These are phyloP conservation scores for Pachycephala philippinensis DNA, from an alignment of 2,113 vertebrate genomes.

Conservation along the genomic window DNA sequence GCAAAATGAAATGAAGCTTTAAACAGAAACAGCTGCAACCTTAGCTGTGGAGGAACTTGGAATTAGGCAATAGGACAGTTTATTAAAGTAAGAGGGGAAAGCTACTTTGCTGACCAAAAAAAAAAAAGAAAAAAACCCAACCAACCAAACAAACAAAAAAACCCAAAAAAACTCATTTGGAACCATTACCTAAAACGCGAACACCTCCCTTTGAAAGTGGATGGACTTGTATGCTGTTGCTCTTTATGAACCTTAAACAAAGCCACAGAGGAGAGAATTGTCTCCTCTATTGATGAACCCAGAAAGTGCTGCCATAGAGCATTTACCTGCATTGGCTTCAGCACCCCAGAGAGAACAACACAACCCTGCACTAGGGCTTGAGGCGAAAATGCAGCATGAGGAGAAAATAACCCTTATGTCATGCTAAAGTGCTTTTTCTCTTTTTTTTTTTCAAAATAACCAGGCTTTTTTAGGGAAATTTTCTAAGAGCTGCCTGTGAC, in stretches of 20 bases:
- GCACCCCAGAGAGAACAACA: neutral
- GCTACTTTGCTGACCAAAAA: neutral
- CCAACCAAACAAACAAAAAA: too few species aligned
- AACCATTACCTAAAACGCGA: neutral
- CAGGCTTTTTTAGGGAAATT: neutral
- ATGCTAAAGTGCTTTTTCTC: fast-evolving
- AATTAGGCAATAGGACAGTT: neutral
- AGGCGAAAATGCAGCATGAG: neutral
- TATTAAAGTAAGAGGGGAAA: neutral
- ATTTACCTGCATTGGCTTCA: neutral
- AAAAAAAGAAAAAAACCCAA: too few species aligned
- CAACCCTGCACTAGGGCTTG: neutral
- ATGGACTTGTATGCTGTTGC: neutral
- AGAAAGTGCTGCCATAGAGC: neutral
- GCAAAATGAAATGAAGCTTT: conserved; percentile 25
- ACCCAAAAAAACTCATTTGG: neutral
- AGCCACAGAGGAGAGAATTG: neutral
- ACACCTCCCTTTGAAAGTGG: neutral
- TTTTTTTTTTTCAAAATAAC: neutral
- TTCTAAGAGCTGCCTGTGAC: neutral
- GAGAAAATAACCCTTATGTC: neutral
- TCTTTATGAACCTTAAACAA: neutral
- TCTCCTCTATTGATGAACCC: neutral
- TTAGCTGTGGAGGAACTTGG: neutral
- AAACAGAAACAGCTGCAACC: conserved; percentile 42